phyloP scores from a whole-genome alignment of 2,888 invertebrate genomes.

The Sepioteuthis lessoniana region DNA sequence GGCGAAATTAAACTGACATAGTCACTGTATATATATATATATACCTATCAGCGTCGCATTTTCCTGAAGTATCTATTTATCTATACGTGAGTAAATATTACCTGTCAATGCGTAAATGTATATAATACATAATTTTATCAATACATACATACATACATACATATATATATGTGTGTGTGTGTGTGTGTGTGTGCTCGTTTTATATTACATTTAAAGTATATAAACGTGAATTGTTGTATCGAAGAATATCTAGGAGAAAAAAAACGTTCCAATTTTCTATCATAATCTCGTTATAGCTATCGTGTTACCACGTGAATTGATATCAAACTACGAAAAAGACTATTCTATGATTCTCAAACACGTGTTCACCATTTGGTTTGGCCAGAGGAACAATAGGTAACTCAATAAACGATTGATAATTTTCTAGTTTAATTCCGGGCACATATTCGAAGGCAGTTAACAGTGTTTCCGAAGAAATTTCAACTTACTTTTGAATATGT shows the following conservation, averaged over 20 bases:
- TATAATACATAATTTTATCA: too few species aligned
- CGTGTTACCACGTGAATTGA: background rate
- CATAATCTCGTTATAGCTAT: background rate
- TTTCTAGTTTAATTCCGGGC: background rate
- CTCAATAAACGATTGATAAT: background rate
- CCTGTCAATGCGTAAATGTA: too few species aligned
- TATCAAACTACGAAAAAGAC: background rate
- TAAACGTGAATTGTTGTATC: too few species aligned
- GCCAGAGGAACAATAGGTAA: background rate
- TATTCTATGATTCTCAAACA: background rate
- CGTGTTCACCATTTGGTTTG: background rate
- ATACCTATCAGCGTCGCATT: too few species aligned
- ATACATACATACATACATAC: too few species aligned
- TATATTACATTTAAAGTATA: too few species aligned
- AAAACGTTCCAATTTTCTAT: background rate
- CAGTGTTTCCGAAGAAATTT: background rate
- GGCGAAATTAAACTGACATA: too few species aligned
- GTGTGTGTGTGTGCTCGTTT: too few species aligned
- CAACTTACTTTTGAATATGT: background rate
- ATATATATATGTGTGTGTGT: too few species aligned
- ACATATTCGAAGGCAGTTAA: background rate
- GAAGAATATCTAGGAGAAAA: background rate
- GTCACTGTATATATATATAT: too few species aligned
- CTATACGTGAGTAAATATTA: too few species aligned
- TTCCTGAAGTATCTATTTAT: too few species aligned